Base-by-base conservation (phyloP, 2,888 invertebrate genomes). In the Drosophila mimetica region DNA sequence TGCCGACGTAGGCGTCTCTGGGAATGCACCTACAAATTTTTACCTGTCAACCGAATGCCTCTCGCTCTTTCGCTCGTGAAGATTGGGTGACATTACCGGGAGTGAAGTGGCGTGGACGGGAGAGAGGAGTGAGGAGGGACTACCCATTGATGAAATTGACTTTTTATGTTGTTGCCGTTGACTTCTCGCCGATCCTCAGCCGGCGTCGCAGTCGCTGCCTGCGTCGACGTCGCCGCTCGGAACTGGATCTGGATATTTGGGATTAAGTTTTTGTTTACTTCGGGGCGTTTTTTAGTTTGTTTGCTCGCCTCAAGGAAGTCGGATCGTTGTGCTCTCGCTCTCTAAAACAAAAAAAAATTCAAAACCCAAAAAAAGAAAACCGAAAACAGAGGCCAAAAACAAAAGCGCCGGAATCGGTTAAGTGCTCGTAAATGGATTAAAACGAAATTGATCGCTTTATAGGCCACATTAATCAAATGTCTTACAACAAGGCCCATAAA, bases 231-330 rank as follows among this genome's bases (percentile, higher is more conserved):
- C 63, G 28, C 52, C 60, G 69, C 42, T 46, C 39, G 72, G 44
- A 67, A 69, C 67, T 75, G 73, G 65, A 86, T 86, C 89, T 81
- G 89, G 85, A 82, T 77, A 88, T 83, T 89, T 87, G 73, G 89
- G 89, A 89, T 89, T 79, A 86, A 89, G 88, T 89, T 90, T 88
- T 89, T 90, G 90, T 90, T 90, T 89, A 89, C 90, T 89, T 86
- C 86, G 77, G 77, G 77, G 76, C 63, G 80, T 89, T 88, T 90
- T 89, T 90, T 90, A 89, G 90, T 90, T 88, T 89, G 86, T 85
- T 86, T 89, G 83, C 76, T 76, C 83, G 71, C 74, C 82, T 88
- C 89, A 88, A 88, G 88, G 88, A 88, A 90, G 83, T 86, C 89
- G 82, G 90, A 89, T 82, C 76, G 73, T 64, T 71, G 72, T 72